phyloP scores from a whole-genome alignment of 2,888 invertebrate species.

The Amphimallon solstitiale region DNA sequence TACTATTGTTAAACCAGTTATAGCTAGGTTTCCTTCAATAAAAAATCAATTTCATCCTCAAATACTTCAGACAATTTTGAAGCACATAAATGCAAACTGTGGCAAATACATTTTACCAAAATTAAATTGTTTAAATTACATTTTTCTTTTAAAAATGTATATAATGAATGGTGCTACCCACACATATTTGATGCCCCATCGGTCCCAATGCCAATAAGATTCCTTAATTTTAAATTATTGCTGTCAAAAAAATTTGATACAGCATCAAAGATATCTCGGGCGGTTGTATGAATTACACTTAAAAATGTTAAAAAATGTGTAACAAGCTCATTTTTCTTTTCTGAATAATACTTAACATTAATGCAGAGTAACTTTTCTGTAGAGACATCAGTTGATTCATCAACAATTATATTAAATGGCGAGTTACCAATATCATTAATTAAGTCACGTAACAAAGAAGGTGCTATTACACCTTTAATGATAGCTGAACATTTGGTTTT shows the following conservation, averaged over 20 bases:
- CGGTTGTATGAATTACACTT: slow-evolving; percentile 41
- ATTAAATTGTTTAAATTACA: slow-evolving; percentile 37
- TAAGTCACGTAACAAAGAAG: slow-evolving; percentile 12
- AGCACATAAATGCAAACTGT: slow-evolving; percentile 48
- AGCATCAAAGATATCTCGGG: slow-evolving; percentile 36
- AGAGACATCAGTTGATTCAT: slow-evolving; percentile 22
- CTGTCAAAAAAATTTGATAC: slow-evolving; percentile 9
- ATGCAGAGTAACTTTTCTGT: slow-evolving; percentile 4
- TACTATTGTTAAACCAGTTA: slow-evolving; percentile 50
- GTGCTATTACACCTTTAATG: slow-evolving; percentile 7
- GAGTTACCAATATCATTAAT: slow-evolving; percentile 10
- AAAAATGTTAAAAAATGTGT: slow-evolving; percentile 46
- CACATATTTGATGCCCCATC: slow-evolving; percentile 49
- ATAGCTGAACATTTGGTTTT: slow-evolving; percentile 18
- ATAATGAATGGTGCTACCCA: slow-evolving; percentile 41
- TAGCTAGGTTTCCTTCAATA: slow-evolving; percentile 50
- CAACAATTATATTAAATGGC: slow-evolving; percentile 5
- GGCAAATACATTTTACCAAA: slow-evolving; percentile 48
- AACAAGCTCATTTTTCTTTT: slow-evolving; percentile 33
- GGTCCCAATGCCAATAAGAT: slow-evolving; percentile 49
- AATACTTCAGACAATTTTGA: slow-evolving; percentile 47
- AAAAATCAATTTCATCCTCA: slow-evolving; percentile 47
- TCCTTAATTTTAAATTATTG: slow-evolving; percentile 36
- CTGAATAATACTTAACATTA: slow-evolving; percentile 44
- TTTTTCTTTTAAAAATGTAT: slow-evolving; percentile 42